A percentile compares a stretch with the other conserved stretches of the same genome.
phyloP scores from a whole-genome alignment of 2,888 invertebrate species.

The Chrysolina americana region DNA sequence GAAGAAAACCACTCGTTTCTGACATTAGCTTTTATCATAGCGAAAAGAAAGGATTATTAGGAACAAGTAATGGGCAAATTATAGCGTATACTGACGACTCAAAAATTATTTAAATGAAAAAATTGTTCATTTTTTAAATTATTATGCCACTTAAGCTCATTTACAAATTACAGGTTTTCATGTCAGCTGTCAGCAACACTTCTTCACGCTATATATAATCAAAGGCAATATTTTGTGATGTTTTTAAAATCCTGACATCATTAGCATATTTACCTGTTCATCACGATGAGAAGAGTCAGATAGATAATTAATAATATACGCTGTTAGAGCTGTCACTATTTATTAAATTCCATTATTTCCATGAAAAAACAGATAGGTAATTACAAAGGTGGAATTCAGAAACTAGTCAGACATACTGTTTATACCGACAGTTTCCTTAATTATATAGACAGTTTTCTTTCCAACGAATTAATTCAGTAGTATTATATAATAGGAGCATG shows the following conservation, averaged over 20 bases:
- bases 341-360: slow-evolving; percentile 33
- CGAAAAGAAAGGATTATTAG: too few species aligned
- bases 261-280: slow-evolving; percentile 27
- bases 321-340: slow-evolving; percentile 33
- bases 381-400: slow-evolving; percentile 16
- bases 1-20: too few species aligned
- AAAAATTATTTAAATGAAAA: too few species aligned
- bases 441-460: slow-evolving; percentile 19
- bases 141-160: neutral
- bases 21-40: too few species aligned
- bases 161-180: slow-evolving; percentile 17
- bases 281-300: slow-evolving; percentile 31
- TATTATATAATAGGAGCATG: slow-evolving; percentile 25
- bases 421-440: slow-evolving; percentile 20
- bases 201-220: slow-evolving; percentile 4
- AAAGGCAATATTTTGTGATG: slow-evolving; percentile 19
- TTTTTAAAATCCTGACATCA: slow-evolving; percentile 32
- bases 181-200: slow-evolving; percentile 25
- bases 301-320: slow-evolving; percentile 27
- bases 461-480: slow-evolving; percentile 29
- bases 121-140: neutral
- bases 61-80: too few species aligned
- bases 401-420: slow-evolving; percentile 27
- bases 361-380: slow-evolving; percentile 9
- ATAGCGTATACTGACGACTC: too few species aligned